These are phyloP conservation scores for Parnassius glacialis DNA, from an alignment of 2,888 invertebrate genomes.

Conservation along the genomic window DNA sequence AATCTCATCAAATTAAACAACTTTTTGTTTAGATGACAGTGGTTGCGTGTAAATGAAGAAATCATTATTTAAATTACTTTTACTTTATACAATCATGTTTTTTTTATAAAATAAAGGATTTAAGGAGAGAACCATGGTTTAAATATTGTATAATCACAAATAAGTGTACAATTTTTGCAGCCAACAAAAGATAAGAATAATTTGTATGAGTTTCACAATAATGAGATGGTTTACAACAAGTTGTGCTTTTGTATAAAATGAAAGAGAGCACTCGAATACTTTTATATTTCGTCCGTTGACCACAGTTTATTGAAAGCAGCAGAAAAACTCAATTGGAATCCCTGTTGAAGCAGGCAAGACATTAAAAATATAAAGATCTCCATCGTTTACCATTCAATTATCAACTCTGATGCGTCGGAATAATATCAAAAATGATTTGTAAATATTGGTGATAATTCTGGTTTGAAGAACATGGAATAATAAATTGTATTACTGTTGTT, in stretches of 20 bases:
- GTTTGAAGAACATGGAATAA: slow-evolving; percentile 11
- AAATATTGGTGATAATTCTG: slow-evolving; percentile 26
- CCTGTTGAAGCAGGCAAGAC: slow-evolving; percentile 28
- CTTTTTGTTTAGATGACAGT: no score
- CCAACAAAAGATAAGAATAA: neutral
- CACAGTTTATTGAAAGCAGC: slow-evolving; percentile 21
- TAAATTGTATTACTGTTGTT: slow-evolving; percentile 22
- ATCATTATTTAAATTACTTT: no score
- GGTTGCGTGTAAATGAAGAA: no score
- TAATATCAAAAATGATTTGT: slow-evolving; percentile 31
- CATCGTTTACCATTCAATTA: slow-evolving; percentile 33
- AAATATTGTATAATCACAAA: no score
- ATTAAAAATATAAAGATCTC: neutral
- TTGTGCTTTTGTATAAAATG: slow-evolving; percentile 33
- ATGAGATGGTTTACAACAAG: slow-evolving; percentile 37
- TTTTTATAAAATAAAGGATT: no score
- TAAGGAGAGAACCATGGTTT: no score
- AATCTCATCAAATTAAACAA: no score
- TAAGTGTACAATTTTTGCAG: neutral
- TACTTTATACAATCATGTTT: no score
- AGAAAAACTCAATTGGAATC: slow-evolving; percentile 45
- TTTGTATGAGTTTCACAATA: slow-evolving; percentile 27
- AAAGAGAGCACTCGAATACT: slow-evolving; percentile 8
- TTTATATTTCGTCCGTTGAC: slow-evolving; percentile 19
- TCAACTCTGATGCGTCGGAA: slow-evolving; percentile 31